Conservation (phyloP, 2,888 invertebrate genomes). For the Lycocerus yunnanus region DNA sequence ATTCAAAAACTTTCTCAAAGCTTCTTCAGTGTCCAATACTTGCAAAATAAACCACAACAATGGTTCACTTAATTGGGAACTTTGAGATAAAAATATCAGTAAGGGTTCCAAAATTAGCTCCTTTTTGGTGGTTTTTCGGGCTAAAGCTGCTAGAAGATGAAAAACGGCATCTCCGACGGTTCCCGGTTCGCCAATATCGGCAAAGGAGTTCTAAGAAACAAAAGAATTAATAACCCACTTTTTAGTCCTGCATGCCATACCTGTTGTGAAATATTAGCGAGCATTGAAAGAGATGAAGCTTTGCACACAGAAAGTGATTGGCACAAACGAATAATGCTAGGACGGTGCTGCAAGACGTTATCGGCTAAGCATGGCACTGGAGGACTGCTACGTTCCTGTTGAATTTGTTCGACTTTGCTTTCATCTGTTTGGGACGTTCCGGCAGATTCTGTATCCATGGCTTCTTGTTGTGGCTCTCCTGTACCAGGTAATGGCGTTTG, state of each 20-base stretch:
- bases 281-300: conserved; percentile 71
- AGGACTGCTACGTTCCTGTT: conserved; percentile 47
- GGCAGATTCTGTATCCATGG: conserved; percentile 54
- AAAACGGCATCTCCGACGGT: conserved; percentile 89
- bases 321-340: conserved; percentile 82
- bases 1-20: conserved; percentile 74
- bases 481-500: conserved; percentile 64
- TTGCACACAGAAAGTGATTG: conserved; percentile 79
- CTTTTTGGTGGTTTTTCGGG: conserved; percentile 76
- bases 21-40: conserved; percentile 76
- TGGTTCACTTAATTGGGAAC: conserved; percentile 78
- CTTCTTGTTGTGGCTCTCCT: conserved; percentile 51
- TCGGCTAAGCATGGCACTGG: conserved; percentile 74
- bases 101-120: conserved; percentile 78
- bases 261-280: conserved; percentile 53
- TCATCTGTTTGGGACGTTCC: conserved; percentile 78
- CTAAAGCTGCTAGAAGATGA: conserved; percentile 77
- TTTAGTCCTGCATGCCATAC: neutral
- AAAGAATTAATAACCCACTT: neutral
- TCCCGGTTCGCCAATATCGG: conserved; percentile 63
- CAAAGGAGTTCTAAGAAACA: conserved; percentile 34
- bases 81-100: conserved; percentile 66
- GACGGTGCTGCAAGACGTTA: conserved; percentile 72
- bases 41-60: conserved; percentile 82
- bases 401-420: conserved; percentile 73